A percentile compares a stretch with the other conserved stretches of the same genome.
These are phyloP conservation scores for Cricetomys ansorgei DNA, from an alignment of 2,113 vertebrate species.

Conservation along the genomic window DNA sequence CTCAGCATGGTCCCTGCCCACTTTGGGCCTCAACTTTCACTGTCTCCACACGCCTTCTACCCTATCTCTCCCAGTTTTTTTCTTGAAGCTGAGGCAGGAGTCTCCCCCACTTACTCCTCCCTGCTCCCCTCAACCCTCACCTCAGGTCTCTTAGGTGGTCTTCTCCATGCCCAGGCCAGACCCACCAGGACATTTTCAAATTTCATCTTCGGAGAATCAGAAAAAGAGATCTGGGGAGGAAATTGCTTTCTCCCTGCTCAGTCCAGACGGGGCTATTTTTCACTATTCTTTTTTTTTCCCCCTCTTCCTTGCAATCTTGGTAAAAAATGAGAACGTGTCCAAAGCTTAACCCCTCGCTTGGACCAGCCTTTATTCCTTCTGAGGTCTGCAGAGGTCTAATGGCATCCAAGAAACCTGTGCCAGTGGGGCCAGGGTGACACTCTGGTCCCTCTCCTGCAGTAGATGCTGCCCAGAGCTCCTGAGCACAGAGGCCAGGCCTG, in stretches of 20 bases:
- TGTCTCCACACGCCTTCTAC: not conserved
- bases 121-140: not conserved
- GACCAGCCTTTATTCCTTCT: not conserved
- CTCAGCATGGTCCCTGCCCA: not conserved
- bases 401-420: not conserved
- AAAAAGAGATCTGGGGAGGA: constrained; percentile 79
- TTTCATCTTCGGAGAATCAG: constrained; percentile 78
- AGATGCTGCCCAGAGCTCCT: not conserved
- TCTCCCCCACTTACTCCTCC: not conserved
- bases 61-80: too few relatives aligned
- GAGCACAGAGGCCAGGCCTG: not conserved
- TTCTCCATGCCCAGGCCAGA: not conserved
- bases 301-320: constrained; percentile 66
- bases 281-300: not conserved
- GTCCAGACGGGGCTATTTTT: constrained; percentile 55
- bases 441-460: not conserved
- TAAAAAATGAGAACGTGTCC: constrained; percentile 18
- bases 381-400: not conserved
- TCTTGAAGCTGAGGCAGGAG: not conserved
- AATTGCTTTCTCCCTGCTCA: constrained; percentile 77
- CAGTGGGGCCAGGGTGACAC: fast-evolving
- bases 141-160: not conserved
- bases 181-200: constrained; percentile 45
- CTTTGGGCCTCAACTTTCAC: not conserved
- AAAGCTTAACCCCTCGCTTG: not conserved